These are phyloP conservation scores for Grammomys dolichurus DNA, from an alignment of 2,113 vertebrate species.

Conservation along the genomic window DNA sequence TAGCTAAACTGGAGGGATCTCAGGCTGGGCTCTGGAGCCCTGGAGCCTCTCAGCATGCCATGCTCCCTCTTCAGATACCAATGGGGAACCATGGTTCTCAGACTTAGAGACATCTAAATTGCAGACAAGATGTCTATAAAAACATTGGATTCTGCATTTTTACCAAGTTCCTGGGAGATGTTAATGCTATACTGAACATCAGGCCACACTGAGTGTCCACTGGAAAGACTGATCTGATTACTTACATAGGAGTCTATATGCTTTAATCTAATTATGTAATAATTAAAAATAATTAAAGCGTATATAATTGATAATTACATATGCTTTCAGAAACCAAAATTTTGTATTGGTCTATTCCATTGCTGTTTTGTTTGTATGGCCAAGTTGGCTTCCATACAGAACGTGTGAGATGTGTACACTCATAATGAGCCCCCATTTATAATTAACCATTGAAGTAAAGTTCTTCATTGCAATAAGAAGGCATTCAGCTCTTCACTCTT, in stretches of 20 bases:
- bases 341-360: neutral
- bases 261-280: neutral
- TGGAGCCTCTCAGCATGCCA: neutral
- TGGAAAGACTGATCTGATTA: neutral
- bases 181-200: neutral
- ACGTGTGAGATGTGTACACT: neutral
- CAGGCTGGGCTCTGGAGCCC: neutral
- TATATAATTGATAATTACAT: neutral
- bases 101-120: neutral
- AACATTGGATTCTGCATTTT: neutral
- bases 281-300: too few relatives aligned
- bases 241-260: neutral
- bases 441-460: conserved; percentile 26
- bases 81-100: neutral
- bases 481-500: neutral
- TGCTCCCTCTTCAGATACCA: neutral
- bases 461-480: neutral
- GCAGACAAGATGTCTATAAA: neutral
- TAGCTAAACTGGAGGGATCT: neutral
- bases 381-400: neutral
- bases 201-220: neutral
- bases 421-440: neutral
- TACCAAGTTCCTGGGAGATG: neutral
- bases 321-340: neutral
- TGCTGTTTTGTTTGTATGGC: neutral